Evolutionary conservation across 2,113 vertebrate genomes (phyloP).

Genomic region (cattle (Bos taurus)): DNA sequence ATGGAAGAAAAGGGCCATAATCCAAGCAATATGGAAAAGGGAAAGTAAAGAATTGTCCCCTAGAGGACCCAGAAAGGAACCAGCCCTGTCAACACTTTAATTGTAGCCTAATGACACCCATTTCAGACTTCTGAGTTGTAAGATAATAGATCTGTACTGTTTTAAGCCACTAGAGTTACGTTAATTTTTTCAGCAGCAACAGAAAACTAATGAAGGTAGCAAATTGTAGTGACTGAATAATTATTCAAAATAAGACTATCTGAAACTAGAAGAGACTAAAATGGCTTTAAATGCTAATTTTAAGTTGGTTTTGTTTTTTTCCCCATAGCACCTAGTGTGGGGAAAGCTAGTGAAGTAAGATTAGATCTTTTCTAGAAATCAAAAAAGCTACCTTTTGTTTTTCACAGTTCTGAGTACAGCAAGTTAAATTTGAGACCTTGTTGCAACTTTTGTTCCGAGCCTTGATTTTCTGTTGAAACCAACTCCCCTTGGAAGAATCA

Average conservation of each 20-base stretch:
- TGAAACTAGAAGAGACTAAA: not conserved
- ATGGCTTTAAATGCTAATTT: not conserved
- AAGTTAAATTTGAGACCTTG: not conserved
- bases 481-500: not conserved
- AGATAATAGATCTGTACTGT: not conserved
- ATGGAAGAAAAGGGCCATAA: not conserved
- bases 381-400: not conserved
- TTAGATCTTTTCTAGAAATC: not conserved
- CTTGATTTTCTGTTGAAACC: not conserved
- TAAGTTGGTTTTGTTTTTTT: not conserved
- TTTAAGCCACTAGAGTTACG: not conserved
- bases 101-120: not conserved
- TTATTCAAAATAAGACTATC: not conserved
- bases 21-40: not conserved
- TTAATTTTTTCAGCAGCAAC: not conserved
- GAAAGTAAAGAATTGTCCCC: not conserved
- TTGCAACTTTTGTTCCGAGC: not conserved
- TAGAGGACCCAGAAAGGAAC: not conserved
- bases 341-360: not conserved
- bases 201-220: not conserved
- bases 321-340: not conserved
- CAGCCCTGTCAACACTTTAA: not conserved
- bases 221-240: not conserved
- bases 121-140: not conserved
- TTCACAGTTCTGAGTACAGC: not conserved